Conservation (phyloP, 2,797 vertebrate species). For the Manis javanica region DNA sequence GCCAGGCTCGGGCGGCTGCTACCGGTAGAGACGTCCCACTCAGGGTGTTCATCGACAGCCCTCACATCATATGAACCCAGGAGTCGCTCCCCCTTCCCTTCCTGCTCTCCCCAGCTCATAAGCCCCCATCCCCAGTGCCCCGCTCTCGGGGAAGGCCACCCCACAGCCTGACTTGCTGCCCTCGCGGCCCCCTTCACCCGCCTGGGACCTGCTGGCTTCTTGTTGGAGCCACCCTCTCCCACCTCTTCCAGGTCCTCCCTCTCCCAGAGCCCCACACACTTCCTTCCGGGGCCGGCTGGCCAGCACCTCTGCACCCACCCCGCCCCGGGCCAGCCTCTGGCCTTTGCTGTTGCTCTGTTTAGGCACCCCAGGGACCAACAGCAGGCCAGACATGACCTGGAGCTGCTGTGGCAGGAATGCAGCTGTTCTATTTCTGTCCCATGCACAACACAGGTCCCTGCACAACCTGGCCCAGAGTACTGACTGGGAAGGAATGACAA, state of each 20-base stretch:
- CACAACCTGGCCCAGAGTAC: no score
- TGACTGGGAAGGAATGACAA: no score
- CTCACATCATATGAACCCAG: neutral
- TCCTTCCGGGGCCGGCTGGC: neutral
- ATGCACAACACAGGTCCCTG: no score
- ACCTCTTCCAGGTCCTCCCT: neutral
- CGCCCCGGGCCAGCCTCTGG: neutral
- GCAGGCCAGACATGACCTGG: no score
- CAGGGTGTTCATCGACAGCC: neutral
- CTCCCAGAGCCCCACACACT: accelerated
- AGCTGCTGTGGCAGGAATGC: no score
- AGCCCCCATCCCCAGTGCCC: no score
- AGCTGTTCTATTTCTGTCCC: no score
- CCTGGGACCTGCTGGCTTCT: no score
- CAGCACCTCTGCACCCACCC: neutral
- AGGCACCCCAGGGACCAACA: neutral
- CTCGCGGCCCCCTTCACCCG: no score
- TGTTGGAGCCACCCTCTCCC: neutral
- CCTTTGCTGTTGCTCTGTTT: neutral
- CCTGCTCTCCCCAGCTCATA: neutral
- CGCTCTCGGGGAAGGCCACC: neutral
- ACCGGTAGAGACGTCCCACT: neutral
- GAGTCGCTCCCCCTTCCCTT: neutral
- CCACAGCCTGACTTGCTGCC: neutral
- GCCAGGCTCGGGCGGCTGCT: neutral